These are phyloP conservation scores for Nebria salina DNA, from an alignment of 2,888 invertebrate genomes.

Conservation along the genomic window DNA sequence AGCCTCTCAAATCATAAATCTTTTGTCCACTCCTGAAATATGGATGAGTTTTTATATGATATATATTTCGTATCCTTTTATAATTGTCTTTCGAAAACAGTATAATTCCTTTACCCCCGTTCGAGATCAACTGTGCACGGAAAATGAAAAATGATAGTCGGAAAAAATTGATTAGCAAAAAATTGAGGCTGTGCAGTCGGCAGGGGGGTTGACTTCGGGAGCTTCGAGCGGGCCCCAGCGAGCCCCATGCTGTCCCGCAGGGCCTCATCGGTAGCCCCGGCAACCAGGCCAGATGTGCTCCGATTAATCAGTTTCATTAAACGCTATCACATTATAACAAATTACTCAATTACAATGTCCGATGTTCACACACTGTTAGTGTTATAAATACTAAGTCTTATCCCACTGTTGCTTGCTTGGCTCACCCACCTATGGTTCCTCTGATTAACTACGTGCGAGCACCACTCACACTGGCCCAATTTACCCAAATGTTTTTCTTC, in stretches of 20 bases:
- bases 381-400: conserved; percentile 27
- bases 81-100: conserved; percentile 41
- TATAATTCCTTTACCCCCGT: conserved; percentile 29
- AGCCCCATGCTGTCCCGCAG: conserved; percentile 13
- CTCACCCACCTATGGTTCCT: conserved; percentile 19
- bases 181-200: background rate
- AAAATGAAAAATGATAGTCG: conserved; percentile 26
- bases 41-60: conserved; percentile 5
- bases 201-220: conserved; percentile 12
- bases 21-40: conserved; percentile 14
- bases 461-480: conserved; percentile 32
- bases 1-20: background rate
- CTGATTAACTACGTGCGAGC: conserved; percentile 43
- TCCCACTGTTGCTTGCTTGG: background rate
- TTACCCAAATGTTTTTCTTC: conserved; percentile 1
- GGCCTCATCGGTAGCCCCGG: conserved; percentile 35
- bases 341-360: conserved; percentile 47
- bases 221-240: conserved; percentile 6
- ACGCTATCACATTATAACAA: conserved; percentile 46
- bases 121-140: background rate
- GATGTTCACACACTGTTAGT: conserved; percentile 46
- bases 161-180: conserved; percentile 46
- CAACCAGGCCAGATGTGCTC: conserved; percentile 33
- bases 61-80: background rate
- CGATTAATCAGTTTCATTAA: conserved; percentile 47